Evolutionary conservation across 1,140 invertebrate species (phyloP).

Genomic region (Ostrea denselamellosa): DNA sequence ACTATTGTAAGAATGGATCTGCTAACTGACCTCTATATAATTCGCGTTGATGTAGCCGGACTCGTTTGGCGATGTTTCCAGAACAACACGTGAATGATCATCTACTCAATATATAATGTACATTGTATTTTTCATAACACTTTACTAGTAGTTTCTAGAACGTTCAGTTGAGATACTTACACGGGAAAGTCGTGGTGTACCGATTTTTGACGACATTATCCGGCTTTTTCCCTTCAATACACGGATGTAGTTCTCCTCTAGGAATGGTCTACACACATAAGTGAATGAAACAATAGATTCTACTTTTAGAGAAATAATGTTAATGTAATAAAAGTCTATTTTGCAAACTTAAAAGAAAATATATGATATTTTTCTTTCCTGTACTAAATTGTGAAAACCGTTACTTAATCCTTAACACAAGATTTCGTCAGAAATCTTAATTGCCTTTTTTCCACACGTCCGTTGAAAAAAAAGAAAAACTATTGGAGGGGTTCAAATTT

Average conservation of each 20-base stretch:
- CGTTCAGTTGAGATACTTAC: not conserved
- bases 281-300: not conserved
- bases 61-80: not conserved
- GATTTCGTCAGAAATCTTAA: too few species aligned
- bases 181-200: not conserved
- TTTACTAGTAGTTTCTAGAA: not conserved
- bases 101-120: not conserved
- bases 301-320: not conserved
- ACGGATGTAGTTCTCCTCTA: not conserved
- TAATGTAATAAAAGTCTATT: too few species aligned
- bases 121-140: too few species aligned
- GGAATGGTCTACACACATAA: not conserved
- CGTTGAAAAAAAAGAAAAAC: too few species aligned
- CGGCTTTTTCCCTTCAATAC: not conserved
- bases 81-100: conserved; percentile 9
- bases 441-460: too few species aligned
- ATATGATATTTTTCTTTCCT: too few species aligned
- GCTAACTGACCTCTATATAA: not conserved
- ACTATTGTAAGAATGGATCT: not conserved
- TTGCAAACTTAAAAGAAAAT: too few species aligned
- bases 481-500: too few species aligned
- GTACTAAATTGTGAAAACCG: too few species aligned
- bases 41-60: conserved; percentile 31
- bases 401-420: too few species aligned
- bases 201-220: not conserved